Base-by-base conservation (phyloP, 1,140 invertebrate species). In the Bombus terrestris region DNA sequence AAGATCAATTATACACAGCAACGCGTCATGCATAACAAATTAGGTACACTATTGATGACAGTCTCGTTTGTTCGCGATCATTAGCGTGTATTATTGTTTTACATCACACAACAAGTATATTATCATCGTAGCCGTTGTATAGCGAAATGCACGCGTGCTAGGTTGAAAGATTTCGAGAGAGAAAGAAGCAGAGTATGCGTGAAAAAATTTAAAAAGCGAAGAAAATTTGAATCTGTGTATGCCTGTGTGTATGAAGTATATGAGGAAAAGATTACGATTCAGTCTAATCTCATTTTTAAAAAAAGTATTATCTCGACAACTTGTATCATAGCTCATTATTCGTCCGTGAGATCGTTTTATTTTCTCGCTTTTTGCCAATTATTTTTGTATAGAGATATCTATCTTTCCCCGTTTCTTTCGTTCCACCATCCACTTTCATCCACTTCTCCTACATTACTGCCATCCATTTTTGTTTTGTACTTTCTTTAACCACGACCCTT, bases 241-340 rank as follows among this genome's bases (percentile, higher is more conserved):
- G 71, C 9, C 53, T 47, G 41, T 75, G 47, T 41, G 47, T 8
- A 35, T 77, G 82, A 72, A 59, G 35, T 32, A 18, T 81, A 74
- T n/a, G 47, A 41, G 72, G 39, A 83, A 53, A 68, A 89, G 89
- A 93, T 92, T 90, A 89, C 68, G 87, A 89, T 68, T 87, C 92
- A 90, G 84, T 93, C 90, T 93, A 91, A 93, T 91, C 86, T 90
- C 86, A 89, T 89, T 12, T 62, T 89, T 91, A 76, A 76, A 76
- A 43, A 79, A 74, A 88, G 94, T 95, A 95, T 95, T 95, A 95
- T 93, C 90, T 92, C 88, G 91, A 92, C 90, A 89, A 93, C 90
- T 93, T 95, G 94, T 95, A 94, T 80, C 92, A 94, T 94, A 93
- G 88, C 85, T 90, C 91, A 87, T 92, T 90, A 80, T 13, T 90